These are phyloP conservation scores for Meriones psammophilus DNA, from an alignment of 2,797 vertebrate species.

Conservation along the genomic window DNA sequence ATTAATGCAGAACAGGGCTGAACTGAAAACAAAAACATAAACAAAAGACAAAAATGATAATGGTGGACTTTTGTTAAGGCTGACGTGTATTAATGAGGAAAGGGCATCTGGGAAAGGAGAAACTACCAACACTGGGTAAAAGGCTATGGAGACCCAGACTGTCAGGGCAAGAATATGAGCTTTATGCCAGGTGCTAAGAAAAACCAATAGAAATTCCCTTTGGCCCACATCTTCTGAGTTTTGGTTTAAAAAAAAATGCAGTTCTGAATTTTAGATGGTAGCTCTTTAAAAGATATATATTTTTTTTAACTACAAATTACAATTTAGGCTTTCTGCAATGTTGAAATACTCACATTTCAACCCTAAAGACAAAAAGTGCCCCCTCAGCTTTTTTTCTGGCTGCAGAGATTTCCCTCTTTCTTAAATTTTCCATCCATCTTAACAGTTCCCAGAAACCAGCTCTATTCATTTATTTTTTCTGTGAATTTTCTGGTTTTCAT, in stretches of 20 bases:
- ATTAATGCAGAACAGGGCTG: background rate
- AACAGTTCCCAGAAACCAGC: conserved; percentile 11
- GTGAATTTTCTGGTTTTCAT: conserved; percentile 1
- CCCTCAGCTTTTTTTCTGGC: background rate
- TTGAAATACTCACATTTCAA: background rate
- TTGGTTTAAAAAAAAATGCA: background rate
- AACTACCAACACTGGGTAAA: background rate
- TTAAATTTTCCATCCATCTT: background rate
- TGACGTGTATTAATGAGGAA: background rate
- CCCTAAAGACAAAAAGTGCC: background rate
- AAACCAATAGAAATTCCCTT: conserved; percentile 46
- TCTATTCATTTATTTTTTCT: background rate
- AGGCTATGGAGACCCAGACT: conserved; percentile 36
- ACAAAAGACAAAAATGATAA: too few species aligned
- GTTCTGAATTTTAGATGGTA: conserved; percentile 35
- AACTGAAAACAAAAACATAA: background rate
- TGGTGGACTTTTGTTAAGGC: background rate
- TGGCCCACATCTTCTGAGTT: conserved; percentile 40
- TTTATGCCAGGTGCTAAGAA: background rate
- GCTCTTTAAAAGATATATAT: conserved; percentile 1
- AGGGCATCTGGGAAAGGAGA: background rate
- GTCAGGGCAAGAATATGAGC: conserved; percentile 28
- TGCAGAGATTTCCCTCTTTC: background rate
- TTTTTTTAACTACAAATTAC: background rate
- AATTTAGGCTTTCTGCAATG: background rate